A percentile compares a stretch with the other conserved stretches of the same genome.
phyloP scores from a whole-genome alignment of 64 coral and sea anemone genomes.

The Stylophora pistillata region DNA sequence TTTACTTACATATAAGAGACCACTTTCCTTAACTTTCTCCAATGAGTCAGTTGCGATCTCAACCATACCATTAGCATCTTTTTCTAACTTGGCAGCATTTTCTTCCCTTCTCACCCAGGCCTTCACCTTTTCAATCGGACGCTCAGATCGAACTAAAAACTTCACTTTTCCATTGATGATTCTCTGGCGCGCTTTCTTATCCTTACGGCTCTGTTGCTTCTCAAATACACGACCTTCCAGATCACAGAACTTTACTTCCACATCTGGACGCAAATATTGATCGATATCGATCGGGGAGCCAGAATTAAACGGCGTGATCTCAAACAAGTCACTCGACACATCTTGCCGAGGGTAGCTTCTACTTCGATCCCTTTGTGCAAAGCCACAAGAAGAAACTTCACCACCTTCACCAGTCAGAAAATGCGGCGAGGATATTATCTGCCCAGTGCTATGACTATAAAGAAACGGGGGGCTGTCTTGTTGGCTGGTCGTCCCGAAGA shows the following conservation, averaged over 20 bases:
- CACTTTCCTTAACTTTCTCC: background rate
- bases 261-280: background rate
- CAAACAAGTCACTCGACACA: background rate
- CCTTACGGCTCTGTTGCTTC: conserved; percentile 88
- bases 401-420: background rate
- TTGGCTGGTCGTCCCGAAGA: too few relatives aligned
- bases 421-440: background rate
- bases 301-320: background rate
- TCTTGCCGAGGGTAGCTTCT: background rate
- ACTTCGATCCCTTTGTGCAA: background rate
- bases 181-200: conserved; percentile 79
- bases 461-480: too few relatives aligned
- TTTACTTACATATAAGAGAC: conserved; percentile 1
- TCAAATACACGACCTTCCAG: conserved; percentile 70
- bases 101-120: conserved; percentile 70
- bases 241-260: conserved; percentile 60
- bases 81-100: conserved; percentile 65
- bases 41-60: conserved; percentile 26
- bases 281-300: conserved; percentile 3
- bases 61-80: conserved; percentile 71
- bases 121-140: conserved; percentile 30
- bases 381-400: background rate
- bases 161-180: conserved; percentile 88
- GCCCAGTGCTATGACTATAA: background rate
- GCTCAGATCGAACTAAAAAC: conserved; percentile 27